Evolutionary conservation across 92 coral and sea anemone species (phyloP).

Genomic region (Paragorgia papillata): DNA sequence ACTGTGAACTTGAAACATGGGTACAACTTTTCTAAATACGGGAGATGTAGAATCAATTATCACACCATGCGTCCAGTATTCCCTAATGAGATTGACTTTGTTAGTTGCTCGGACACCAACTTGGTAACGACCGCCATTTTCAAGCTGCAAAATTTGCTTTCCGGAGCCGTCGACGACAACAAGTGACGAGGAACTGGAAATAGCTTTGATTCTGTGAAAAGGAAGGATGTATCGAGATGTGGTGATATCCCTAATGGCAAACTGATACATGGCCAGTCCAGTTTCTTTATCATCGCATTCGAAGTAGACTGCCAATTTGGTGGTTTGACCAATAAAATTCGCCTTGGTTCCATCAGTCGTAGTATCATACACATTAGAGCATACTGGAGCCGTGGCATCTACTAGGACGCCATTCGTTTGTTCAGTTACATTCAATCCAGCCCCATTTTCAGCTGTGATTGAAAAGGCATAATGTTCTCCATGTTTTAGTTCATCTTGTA

Average conservation of each 20-base stretch:
- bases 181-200: conserved; percentile 55
- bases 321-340: conserved; percentile 61
- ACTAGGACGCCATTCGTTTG: conserved; percentile 76
- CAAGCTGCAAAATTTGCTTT: conserved; percentile 36
- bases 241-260: conserved; percentile 66
- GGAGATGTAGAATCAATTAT: conserved; percentile 84
- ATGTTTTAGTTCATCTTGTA: conserved; percentile 41
- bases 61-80: conserved; percentile 88
- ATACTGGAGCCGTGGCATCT: conserved; percentile 82
- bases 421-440: conserved; percentile 64
- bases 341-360: conserved; percentile 43
- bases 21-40: conserved; percentile 56
- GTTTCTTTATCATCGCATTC: conserved; percentile 78
- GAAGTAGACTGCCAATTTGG: conserved; percentile 67
- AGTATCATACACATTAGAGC: conserved; percentile 78
- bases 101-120: conserved; percentile 77
- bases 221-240: conserved; percentile 61
- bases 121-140: conserved; percentile 67
- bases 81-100: conserved; percentile 58
- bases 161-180: conserved; percentile 76
- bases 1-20: conserved; percentile 61
- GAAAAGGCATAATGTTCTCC: conserved; percentile 64
- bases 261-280: conserved; percentile 61
- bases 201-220: conserved; percentile 64
- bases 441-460: conserved; percentile 75